Percentiles rank a stretch among this genome's conserved stretches.
phyloP scores from a whole-genome alignment of 2,797 vertebrate species.

The Myotis daubentonii region DNA sequence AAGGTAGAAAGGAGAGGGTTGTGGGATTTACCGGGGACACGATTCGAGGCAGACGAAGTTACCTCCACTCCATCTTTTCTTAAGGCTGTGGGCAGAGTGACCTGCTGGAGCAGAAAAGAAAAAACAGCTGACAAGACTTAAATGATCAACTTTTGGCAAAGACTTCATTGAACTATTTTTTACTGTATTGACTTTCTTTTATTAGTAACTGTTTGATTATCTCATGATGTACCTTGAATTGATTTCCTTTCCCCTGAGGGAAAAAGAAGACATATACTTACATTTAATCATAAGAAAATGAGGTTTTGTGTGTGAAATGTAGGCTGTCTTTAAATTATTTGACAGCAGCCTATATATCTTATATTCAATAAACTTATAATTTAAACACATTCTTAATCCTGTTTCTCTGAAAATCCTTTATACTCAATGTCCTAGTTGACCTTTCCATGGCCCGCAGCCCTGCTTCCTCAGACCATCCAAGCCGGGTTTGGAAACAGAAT shows the following conservation, averaged over 20 bases:
- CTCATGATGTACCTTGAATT: conserved; percentile 15
- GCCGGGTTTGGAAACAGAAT: conserved; percentile 4
- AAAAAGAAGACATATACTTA: conserved; percentile 39
- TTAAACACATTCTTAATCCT: conserved; percentile 51
- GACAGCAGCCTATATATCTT: not conserved
- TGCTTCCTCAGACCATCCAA: not conserved
- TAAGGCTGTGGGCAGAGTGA: conserved; percentile 14
- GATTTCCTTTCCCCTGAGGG: conserved; percentile 56
- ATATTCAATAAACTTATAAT: conserved; percentile 2
- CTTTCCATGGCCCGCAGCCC: not conserved
- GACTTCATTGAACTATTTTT: not conserved
- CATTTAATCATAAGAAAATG: conserved; percentile 69
- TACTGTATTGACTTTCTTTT: conserved; percentile 23
- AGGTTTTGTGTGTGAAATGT: conserved; percentile 11
- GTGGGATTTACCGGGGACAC: not conserved
- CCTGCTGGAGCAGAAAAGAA: not conserved
- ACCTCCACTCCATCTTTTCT: not conserved
- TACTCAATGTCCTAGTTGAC: not conserved
- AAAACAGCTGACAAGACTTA: not conserved
- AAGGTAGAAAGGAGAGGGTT: not conserved
- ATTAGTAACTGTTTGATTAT: conserved; percentile 66
- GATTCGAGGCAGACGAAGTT: not conserved
- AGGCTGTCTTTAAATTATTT: conserved; percentile 35
- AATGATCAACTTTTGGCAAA: not conserved
- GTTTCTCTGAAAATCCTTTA: conserved; percentile 24